These are phyloP conservation scores for Willowsia nigromaculata DNA, from an alignment of 2,888 invertebrate species.

Conservation along the genomic window DNA sequence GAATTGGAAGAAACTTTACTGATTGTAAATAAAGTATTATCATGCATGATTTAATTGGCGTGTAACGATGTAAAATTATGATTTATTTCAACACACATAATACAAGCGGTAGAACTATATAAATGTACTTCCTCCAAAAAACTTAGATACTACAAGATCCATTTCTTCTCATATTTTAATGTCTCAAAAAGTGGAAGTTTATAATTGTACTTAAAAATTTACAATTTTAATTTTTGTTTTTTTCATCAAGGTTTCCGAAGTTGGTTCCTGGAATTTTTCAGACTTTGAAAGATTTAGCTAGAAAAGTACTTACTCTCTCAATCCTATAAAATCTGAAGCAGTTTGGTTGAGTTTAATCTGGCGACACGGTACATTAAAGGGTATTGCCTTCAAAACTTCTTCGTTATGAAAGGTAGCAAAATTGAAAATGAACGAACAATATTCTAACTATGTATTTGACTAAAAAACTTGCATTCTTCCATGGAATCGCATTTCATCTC, in stretches of 20 bases:
- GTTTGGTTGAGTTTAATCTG: no score
- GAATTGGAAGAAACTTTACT: no score
- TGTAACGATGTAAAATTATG: not conserved
- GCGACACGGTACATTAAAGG: no score
- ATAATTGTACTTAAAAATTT: not conserved
- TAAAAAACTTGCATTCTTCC: not conserved
- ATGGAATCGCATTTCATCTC: not conserved
- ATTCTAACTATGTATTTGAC: not conserved
- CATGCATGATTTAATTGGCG: no score
- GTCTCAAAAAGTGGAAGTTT: not conserved
- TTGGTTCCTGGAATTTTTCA: constrained; percentile 17
- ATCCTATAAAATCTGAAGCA: no score
- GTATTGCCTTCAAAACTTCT: no score
- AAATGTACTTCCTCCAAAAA: not conserved
- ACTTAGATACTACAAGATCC: not conserved
- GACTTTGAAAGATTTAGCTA: constrained; percentile 11
- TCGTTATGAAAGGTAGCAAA: no score
- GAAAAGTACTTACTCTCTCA: no score
- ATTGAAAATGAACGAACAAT: no score
- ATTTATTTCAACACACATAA: not conserved
- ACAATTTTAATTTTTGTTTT: not conserved
- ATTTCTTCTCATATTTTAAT: not conserved
- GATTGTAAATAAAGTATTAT: no score
- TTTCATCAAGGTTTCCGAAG: not conserved
- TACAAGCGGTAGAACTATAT: not conserved